Conservation (phyloP, 2,797 vertebrate genomes). For the Liparis tanakae region DNA sequence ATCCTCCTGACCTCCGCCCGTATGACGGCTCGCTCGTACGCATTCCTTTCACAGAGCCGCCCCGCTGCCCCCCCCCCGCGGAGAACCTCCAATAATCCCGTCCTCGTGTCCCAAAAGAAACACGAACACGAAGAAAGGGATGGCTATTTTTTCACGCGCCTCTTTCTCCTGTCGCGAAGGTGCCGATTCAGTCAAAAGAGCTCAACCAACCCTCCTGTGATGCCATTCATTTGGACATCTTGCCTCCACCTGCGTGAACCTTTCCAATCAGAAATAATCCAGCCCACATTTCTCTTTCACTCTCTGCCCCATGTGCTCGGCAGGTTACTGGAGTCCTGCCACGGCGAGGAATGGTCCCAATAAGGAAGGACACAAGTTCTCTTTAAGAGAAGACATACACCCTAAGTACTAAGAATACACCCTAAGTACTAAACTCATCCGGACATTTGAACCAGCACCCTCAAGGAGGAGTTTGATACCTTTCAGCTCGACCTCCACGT, state of each 20-base stretch:
- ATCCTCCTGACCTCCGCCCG: slow-evolving; percentile 41
- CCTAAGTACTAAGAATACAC: not conserved
- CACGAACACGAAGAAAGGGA: slow-evolving; percentile 15
- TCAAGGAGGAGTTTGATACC: no score
- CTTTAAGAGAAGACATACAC: slow-evolving; percentile 21
- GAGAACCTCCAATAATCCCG: slow-evolving; percentile 45
- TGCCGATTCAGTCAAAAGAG: slow-evolving; percentile 20
- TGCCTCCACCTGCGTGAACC: slow-evolving; percentile 14
- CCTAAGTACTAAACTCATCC: not conserved
- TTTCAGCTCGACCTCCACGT: not conserved
- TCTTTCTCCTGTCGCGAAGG: not conserved
- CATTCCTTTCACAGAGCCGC: not conserved
- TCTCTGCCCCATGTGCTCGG: slow-evolving; percentile 49
- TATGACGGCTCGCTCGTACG: slow-evolving; percentile 19
- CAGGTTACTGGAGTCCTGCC: slow-evolving; percentile 64
- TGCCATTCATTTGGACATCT: slow-evolving; percentile 21
- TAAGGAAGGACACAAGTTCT: slow-evolving; percentile 14
- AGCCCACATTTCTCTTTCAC: slow-evolving; percentile 28
- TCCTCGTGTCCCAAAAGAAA: slow-evolving; percentile 4
- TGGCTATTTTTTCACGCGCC: not conserved
- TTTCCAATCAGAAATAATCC: slow-evolving; percentile 17
- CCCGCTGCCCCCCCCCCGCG: slow-evolving; percentile 36
- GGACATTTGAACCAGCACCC: slow-evolving; percentile 6
- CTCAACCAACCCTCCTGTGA: not conserved
- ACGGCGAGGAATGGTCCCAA: slow-evolving; percentile 28